Conservation (phyloP, 1,140 invertebrate genomes). For the Subanguina moxae region DNA sequence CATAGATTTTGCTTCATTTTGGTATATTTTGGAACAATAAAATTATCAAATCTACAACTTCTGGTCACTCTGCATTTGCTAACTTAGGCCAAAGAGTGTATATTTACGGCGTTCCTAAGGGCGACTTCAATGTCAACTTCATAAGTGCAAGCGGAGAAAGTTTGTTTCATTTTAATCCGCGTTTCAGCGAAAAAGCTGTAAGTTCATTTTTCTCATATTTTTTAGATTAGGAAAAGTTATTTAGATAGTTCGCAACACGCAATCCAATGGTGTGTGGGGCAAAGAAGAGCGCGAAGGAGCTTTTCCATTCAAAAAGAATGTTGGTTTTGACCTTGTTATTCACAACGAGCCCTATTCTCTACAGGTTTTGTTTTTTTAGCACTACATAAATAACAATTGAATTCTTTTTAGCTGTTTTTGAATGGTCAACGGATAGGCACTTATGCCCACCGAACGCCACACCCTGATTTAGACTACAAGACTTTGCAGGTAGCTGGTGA, state of each 20-base stretch:
- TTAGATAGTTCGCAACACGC: slow-evolving; percentile 48
- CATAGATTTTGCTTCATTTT: no score
- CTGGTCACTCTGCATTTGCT: neutral
- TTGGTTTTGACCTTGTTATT: slow-evolving; percentile 52
- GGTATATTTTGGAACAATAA: no score
- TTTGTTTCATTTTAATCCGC: slow-evolving; percentile 57
- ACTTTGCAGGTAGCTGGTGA: slow-evolving; percentile 50
- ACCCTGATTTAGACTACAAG: slow-evolving; percentile 49
- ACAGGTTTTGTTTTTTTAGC: slow-evolving; percentile 23
- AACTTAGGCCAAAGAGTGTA: slow-evolving; percentile 45
- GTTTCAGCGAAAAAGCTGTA: slow-evolving; percentile 49
- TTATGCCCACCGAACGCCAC: slow-evolving; percentile 49
- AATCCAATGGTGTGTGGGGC: slow-evolving; percentile 47
- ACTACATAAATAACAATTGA: slow-evolving; percentile 9
- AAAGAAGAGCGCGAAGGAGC: slow-evolving; percentile 54
- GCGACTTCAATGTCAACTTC: slow-evolving; percentile 54
- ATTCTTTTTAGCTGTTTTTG: slow-evolving; percentile 44
- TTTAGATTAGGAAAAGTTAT: slow-evolving; percentile 5
- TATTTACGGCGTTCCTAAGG: slow-evolving; percentile 56
- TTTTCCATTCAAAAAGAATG: slow-evolving; percentile 55
- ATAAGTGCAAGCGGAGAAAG: slow-evolving; percentile 43
- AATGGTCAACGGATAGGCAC: slow-evolving; percentile 48
- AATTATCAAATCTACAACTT: no score
- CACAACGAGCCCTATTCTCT: slow-evolving; percentile 55
- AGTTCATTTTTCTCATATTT: neutral